phyloP scores from a whole-genome alignment of 2,888 invertebrate genomes.

The Epirrita christyi region DNA sequence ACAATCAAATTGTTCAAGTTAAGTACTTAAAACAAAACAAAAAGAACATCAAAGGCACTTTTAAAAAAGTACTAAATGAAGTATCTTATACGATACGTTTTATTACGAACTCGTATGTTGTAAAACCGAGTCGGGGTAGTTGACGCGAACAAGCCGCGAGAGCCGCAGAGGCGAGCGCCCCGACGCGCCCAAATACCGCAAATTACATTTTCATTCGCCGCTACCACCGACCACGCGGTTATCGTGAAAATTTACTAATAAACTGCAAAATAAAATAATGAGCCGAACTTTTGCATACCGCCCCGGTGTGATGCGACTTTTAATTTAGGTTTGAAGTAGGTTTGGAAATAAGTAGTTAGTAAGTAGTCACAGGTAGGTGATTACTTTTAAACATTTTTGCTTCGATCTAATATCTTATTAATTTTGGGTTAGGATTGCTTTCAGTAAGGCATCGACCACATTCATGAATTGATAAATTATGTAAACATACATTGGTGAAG shows the following conservation, averaged over 20 bases:
- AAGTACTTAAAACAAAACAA: not conserved
- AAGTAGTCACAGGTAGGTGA: not conserved
- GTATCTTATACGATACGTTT: slow-evolving; percentile 17
- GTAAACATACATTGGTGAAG: no score
- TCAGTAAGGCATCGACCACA: not conserved
- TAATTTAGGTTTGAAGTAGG: no score
- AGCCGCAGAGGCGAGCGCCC: slow-evolving; percentile 45
- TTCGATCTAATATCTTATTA: not conserved
- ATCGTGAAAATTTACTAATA: slow-evolving; percentile 28
- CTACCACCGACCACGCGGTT: slow-evolving; percentile 44
- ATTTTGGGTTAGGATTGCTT: not conserved
- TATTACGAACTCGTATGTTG: slow-evolving; percentile 45
- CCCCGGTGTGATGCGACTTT: not conserved
- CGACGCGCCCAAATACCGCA: slow-evolving; percentile 68
- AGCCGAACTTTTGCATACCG: slow-evolving; percentile 10
- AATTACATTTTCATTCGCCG: slow-evolving; percentile 77
- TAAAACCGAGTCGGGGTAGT: slow-evolving; percentile 43
- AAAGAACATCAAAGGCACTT: not conserved
- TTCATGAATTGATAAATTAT: no score
- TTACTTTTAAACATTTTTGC: no score
- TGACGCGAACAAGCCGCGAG: slow-evolving; percentile 55
- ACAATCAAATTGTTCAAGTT: not conserved
- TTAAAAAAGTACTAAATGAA: not conserved
- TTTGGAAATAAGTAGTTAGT: no score
- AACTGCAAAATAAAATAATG: slow-evolving; percentile 25